Evolutionary conservation across 2,113 vertebrate species (phyloP).

Genomic region (Myrmophylax atrothorax): DNA sequence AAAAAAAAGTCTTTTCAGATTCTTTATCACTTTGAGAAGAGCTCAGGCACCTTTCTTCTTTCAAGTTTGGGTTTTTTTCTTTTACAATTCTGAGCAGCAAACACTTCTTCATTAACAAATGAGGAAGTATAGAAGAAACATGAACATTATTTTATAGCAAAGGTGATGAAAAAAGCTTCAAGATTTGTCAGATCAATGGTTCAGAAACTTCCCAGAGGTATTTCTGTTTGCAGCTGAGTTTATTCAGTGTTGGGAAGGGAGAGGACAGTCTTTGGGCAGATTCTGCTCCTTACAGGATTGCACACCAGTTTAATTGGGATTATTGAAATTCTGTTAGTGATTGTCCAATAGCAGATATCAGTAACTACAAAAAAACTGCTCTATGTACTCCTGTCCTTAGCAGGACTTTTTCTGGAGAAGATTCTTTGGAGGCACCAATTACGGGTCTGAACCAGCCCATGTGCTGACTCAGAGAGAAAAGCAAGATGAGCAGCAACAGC

Average conservation of each 20-base stretch:
- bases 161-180: not conserved
- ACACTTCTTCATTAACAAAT: not conserved
- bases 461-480: constrained; percentile 9
- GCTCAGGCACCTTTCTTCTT: not conserved
- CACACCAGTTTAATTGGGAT: not conserved
- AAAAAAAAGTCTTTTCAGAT: not conserved
- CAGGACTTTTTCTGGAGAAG: not conserved
- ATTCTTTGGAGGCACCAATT: not conserved
- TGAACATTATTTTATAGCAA: not conserved
- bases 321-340: not conserved
- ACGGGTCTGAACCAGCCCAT: not conserved
- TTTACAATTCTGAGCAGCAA: not conserved
- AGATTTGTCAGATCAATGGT: not conserved
- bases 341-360: not conserved
- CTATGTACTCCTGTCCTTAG: not conserved
- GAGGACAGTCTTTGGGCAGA: not conserved
- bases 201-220: not conserved
- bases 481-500: not conserved
- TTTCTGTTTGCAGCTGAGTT: not conserved
- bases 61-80: not conserved
- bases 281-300: not conserved
- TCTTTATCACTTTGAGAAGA: not conserved
- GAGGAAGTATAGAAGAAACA: not conserved
- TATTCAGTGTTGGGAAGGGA: not conserved
- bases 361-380: not conserved